A percentile compares a stretch with the other conserved stretches of the same genome.
Conservation (phyloP, 2,888 invertebrate genomes). For the Tetanocera ferruginea region DNA sequence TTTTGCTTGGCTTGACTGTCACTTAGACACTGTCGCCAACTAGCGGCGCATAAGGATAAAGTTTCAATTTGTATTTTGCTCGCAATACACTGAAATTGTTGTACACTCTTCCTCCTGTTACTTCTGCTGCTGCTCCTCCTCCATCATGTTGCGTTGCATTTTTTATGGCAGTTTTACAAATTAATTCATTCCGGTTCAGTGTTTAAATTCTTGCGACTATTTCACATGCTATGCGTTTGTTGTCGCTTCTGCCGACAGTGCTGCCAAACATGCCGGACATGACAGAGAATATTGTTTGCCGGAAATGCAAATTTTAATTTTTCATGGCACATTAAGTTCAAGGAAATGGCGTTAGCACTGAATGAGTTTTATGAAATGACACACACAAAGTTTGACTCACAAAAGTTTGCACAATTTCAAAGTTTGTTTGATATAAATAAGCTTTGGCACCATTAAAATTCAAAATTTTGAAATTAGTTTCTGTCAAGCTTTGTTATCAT, state of each 20-base stretch:
- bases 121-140: neutral
- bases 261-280: no score
- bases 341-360: neutral
- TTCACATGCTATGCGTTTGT: neutral
- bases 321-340: neutral
- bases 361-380: neutral
- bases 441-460: no score
- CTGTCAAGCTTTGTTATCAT: no score
- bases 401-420: no score
- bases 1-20: neutral
- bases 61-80: constrained; percentile 30
- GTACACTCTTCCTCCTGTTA: neutral
- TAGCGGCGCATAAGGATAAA: constrained; percentile 20
- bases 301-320: neutral
- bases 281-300: neutral
- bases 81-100: neutral
- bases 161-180: constrained; percentile 32
- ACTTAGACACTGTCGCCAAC: neutral
- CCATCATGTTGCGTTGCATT: neutral
- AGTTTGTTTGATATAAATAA: no score
- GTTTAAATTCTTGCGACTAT: constrained; percentile 12
- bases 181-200: constrained; percentile 33
- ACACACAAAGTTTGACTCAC: no score
- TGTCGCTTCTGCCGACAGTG: constrained; percentile 36
- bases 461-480: no score